These are phyloP conservation scores for Carassius gibelio DNA, from an alignment of 2,113 vertebrate species.

Conservation along the genomic window DNA sequence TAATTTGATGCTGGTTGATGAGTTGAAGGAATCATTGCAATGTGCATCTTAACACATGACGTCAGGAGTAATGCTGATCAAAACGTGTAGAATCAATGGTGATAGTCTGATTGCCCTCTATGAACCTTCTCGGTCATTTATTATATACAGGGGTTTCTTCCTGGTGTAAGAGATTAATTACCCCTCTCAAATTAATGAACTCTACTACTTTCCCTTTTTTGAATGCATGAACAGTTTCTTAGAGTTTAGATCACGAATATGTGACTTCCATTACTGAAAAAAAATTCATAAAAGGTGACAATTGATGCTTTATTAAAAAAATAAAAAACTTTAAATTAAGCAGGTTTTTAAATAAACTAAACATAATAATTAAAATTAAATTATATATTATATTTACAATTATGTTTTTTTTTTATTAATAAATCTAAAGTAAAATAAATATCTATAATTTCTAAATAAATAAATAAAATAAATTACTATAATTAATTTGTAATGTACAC, in stretches of 20 bases:
- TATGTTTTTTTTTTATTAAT: neutral
- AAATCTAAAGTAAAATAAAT: neutral
- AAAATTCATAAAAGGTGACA: too few relatives aligned
- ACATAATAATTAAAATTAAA: neutral
- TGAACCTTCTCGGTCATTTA: slow-evolving; percentile 36
- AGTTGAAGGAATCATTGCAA: slow-evolving; percentile 35
- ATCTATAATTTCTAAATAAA: neutral
- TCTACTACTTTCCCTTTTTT: neutral
- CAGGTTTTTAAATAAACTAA: neutral
- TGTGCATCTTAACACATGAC: neutral
- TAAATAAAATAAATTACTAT: neutral
- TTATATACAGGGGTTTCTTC: slow-evolving; percentile 13
- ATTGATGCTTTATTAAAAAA: neutral
- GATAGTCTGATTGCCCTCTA: slow-evolving; percentile 5
- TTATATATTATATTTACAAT: too few relatives aligned
- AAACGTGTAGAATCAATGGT: slow-evolving; percentile 39
- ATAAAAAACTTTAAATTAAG: too few relatives aligned
- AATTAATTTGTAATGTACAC: too few relatives aligned
- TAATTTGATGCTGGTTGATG: slow-evolving; percentile 46
- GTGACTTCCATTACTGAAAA: neutral
- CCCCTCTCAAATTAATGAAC: slow-evolving; percentile 1
- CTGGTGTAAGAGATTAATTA: slow-evolving; percentile 1
- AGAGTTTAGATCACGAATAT: neutral
- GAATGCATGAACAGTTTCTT: neutral
- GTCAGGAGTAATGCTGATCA: slow-evolving; percentile 33